These are phyloP conservation scores for Spilarctia lutea DNA, from an alignment of 2,888 invertebrate species.

Conservation along the genomic window DNA sequence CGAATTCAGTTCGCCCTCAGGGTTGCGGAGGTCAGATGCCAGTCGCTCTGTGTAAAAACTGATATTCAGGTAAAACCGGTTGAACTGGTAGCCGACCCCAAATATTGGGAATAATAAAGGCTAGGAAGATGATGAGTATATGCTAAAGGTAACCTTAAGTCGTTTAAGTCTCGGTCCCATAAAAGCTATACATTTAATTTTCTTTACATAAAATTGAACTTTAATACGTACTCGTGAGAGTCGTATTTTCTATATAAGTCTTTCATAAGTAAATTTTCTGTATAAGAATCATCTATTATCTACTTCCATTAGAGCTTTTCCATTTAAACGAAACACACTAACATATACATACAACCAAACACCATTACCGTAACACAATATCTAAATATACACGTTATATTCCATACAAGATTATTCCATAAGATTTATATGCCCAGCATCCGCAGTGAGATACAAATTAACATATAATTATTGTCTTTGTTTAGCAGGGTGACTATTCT, in stretches of 20 bases:
- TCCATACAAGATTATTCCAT: constrained; percentile 35
- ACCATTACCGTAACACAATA: constrained; percentile 16
- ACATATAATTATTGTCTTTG: constrained; percentile 63
- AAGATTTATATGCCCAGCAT: constrained; percentile 44
- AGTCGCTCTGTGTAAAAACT: too few species aligned
- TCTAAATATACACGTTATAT: constrained; percentile 37
- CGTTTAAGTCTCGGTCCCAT: neutral
- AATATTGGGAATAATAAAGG: too few species aligned
- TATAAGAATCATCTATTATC: neutral
- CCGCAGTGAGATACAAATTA: constrained; percentile 56
- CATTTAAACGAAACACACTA: neutral
- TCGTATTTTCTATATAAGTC: neutral
- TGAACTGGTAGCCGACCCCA: too few species aligned
- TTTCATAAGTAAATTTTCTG: neutral
- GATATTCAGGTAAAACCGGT: too few species aligned
- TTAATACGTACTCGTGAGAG: neutral
- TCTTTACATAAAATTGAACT: too few species aligned
- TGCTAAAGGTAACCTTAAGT: neutral
- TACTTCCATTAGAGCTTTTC: neutral
- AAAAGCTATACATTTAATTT: neutral
- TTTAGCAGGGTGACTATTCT: constrained; percentile 54
- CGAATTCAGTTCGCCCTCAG: too few species aligned
- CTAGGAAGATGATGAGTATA: too few species aligned
- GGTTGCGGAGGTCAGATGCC: too few species aligned
- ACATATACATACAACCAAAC: constrained; percentile 8